Base-by-base conservation (phyloP, 1,140 invertebrate species). In the Drosophila simulans region DNA sequence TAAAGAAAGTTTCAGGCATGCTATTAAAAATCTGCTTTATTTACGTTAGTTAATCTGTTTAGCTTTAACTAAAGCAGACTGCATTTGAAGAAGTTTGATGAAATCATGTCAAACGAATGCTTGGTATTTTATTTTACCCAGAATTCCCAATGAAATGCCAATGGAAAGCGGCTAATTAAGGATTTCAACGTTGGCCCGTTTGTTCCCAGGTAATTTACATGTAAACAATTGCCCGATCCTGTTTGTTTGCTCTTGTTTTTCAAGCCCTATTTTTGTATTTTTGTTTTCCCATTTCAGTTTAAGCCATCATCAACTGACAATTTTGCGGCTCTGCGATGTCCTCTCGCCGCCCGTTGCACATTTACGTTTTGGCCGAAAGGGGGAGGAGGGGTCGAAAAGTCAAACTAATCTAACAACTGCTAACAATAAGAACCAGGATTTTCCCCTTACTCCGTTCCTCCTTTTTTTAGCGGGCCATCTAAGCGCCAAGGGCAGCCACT, bases 391-490 rank as follows among this genome's bases (percentile, higher is more conserved):
- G 62, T 72, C 71, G 77, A 82, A 86, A 79, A 88, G 83, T 88
- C 83, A 88, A 88, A 89, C 83, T 89, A 88, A 88, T 88, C 83
- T 88, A 88, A 88, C 83, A 88, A 88, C 83, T 83, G 66, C 83
- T 77, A 83, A 88, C 84, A 89, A 83, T 77, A 79, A 82, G 78
- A 73, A 57, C 72, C 43, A 43, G 20, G 13, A 42, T 49, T 43
- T 12, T 13, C 31, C 10, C 17, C 15, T 12, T 7, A 1, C 31
- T 3, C 25, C 15, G 20, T 1, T 10, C n/a, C 22, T 5, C 15
- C 8, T 27, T 31, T 22, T 22, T 60, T 66, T 39, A 49, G 54
- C 25, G 69, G 62, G 39, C 48, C 58, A 49, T 54, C 57, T 62
- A 79, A 79, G 59, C 71, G 75, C 76, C 73, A 46, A 63, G 76